Evolutionary conservation across 1,140 invertebrate genomes (phyloP).

Genomic region (Leguminivora glycinivorella): DNA sequence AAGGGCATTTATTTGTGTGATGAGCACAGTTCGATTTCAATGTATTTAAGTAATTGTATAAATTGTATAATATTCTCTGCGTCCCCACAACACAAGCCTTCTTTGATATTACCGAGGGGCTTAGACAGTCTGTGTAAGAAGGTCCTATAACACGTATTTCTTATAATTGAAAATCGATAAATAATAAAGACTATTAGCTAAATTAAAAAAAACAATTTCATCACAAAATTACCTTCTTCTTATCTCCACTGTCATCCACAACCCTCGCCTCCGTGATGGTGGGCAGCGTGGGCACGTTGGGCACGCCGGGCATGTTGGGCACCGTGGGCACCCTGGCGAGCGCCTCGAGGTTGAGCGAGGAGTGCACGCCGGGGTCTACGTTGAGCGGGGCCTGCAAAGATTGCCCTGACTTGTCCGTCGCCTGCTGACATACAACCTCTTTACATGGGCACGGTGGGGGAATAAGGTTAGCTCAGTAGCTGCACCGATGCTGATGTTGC

Average conservation of each 20-base stretch:
- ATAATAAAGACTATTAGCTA: no score
- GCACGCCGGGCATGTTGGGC: slow-evolving; percentile 80
- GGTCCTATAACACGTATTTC: no score
- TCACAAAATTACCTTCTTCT: slow-evolving; percentile 52
- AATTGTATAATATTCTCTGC: no score
- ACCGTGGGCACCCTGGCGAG: slow-evolving; percentile 86
- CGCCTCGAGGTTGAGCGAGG: slow-evolving; percentile 91
- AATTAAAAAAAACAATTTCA: no score
- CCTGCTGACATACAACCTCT: slow-evolving; percentile 34
- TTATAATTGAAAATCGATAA: no score
- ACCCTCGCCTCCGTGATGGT: slow-evolving; percentile 92
- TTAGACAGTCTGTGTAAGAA: no score
- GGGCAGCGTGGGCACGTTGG: slow-evolving; percentile 88
- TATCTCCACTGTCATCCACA: slow-evolving; percentile 80
- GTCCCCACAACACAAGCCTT: no score
- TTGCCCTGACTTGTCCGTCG: slow-evolving; percentile 33
- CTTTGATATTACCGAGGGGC: no score
- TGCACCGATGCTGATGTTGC: neutral
- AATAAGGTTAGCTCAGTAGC: neutral
- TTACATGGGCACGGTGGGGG: neutral
- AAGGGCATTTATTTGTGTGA: no score
- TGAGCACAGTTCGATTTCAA: no score
- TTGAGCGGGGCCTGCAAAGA: slow-evolving; percentile 85
- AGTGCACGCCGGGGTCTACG: slow-evolving; percentile 95
- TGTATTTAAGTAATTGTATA: no score